Percentiles rank a stretch among this genome's conserved stretches.
These are phyloP conservation scores for Mythimna vitellina DNA, from an alignment of 2,888 invertebrate genomes.

Conservation along the genomic window DNA sequence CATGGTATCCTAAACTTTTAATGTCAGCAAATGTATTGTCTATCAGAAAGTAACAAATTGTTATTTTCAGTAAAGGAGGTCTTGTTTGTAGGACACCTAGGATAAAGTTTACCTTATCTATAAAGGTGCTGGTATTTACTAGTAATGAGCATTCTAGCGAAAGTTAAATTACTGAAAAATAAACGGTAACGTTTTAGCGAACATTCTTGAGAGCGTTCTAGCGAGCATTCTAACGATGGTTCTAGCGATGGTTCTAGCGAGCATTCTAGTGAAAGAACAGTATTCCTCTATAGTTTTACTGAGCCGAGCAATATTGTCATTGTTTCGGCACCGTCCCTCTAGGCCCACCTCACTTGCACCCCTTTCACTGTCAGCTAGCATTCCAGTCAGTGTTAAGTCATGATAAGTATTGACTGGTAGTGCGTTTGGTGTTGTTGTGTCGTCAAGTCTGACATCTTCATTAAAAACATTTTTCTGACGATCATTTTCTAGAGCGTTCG, in stretches of 20 bases:
- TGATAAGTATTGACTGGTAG: background rate
- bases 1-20: constrained; percentile 31
- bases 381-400: background rate
- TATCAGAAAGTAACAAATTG: background rate
- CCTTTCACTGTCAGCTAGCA: background rate
- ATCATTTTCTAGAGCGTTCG: background rate
- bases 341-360: background rate
- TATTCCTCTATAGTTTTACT: background rate
- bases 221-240: too few species aligned
- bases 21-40: constrained; percentile 3
- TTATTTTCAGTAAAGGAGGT: background rate
- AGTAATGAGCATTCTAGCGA: background rate
- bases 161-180: too few species aligned
- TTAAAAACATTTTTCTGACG: background rate
- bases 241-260: too few species aligned
- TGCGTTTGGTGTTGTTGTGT: background rate
- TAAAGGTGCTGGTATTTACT: background rate
- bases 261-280: background rate
- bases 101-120: background rate
- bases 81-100: background rate
- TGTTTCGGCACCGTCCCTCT: background rate
- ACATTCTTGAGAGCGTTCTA: background rate
- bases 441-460: background rate
- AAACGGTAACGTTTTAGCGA: background rate
- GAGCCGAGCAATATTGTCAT: background rate